Conservation (phyloP, 2,797 vertebrate genomes). For the Enteromius radiatus region DNA sequence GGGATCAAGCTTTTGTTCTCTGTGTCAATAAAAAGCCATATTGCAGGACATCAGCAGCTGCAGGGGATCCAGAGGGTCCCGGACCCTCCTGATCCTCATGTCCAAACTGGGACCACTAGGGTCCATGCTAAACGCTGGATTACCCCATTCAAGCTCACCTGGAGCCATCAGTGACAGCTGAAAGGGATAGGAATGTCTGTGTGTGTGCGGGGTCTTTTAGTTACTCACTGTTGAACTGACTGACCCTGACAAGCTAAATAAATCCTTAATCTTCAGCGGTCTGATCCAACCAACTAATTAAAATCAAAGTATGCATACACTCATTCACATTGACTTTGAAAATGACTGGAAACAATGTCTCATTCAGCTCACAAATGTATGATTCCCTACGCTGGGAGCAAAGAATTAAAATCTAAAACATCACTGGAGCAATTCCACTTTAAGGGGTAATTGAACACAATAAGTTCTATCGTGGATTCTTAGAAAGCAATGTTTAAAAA, state of each 20-base stretch:
- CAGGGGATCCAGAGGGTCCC: slow-evolving; percentile 59
- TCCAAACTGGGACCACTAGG: slow-evolving; percentile 57
- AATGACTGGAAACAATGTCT: neutral
- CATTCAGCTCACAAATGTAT: neutral
- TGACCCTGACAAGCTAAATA: slow-evolving; percentile 47
- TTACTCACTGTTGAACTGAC: slow-evolving; percentile 36
- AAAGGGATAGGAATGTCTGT: slow-evolving; percentile 52
- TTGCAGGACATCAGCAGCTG: slow-evolving; percentile 75
- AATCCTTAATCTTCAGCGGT: slow-evolving; percentile 44
- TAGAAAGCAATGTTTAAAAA: slow-evolving; percentile 15
- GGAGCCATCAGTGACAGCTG: slow-evolving; percentile 78
- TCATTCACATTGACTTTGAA: neutral
- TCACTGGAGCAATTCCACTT: neutral
- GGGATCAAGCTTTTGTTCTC: slow-evolving; percentile 47
- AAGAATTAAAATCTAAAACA: neutral
- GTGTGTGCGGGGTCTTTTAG: neutral
- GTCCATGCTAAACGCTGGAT: slow-evolving; percentile 59
- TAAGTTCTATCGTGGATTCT: slow-evolving; percentile 5
- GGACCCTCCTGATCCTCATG: slow-evolving; percentile 31
- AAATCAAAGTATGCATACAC: slow-evolving; percentile 17
- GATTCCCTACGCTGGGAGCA: neutral
- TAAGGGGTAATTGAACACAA: neutral
- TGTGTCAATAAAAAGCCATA: slow-evolving; percentile 40
- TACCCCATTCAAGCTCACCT: slow-evolving; percentile 71
- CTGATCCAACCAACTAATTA: slow-evolving; percentile 28